Percentiles rank a stretch among this genome's conserved stretches.
Conservation (phyloP, 2,113 vertebrate genomes). For the Trichomycterus rosablanca region DNA sequence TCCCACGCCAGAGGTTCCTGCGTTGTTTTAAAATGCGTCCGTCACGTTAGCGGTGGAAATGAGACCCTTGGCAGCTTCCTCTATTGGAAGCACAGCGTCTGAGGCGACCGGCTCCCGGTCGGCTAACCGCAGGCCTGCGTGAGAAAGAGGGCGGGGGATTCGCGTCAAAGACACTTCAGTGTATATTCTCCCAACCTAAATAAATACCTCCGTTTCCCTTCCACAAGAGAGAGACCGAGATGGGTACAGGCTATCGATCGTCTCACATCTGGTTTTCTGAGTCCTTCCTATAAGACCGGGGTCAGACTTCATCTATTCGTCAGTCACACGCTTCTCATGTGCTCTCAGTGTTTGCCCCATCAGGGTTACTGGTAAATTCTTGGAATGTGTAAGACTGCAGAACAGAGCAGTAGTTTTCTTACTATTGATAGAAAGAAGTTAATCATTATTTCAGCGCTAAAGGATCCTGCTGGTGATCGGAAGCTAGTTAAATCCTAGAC, state of each 20-base stretch:
- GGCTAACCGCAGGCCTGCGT: conserved; percentile 42
- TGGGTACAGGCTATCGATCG: conserved; percentile 4
- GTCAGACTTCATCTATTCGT: conserved; percentile 24
- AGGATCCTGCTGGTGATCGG: too few relatives aligned
- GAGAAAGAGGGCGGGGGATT: conserved; percentile 33
- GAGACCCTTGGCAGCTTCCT: conserved; percentile 27
- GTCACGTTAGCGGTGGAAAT: conserved; percentile 15
- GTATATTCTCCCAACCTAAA: conserved; percentile 41
- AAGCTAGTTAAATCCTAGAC: too few relatives aligned
- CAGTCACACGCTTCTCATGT: conserved; percentile 14
- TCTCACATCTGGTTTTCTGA: conserved; percentile 41
- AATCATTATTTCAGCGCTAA: too few relatives aligned
- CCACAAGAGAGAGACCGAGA: conserved; percentile 4
- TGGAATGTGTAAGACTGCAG: too few relatives aligned
- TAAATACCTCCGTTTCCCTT: conserved; percentile 29
- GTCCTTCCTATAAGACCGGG: conserved; percentile 12
- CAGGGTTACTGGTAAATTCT: too few relatives aligned
- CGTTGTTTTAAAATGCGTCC: conserved; percentile 33
- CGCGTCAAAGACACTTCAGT: conserved; percentile 49
- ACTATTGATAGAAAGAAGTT: too few relatives aligned
- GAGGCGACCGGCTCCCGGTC: not conserved
- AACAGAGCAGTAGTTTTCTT: too few relatives aligned
- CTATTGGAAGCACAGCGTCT: conserved; percentile 2
- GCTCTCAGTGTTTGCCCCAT: not conserved
- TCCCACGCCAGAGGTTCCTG: conserved; percentile 10